phyloP scores from a whole-genome alignment of 2,113 vertebrate genomes.

The Pagrus major region DNA sequence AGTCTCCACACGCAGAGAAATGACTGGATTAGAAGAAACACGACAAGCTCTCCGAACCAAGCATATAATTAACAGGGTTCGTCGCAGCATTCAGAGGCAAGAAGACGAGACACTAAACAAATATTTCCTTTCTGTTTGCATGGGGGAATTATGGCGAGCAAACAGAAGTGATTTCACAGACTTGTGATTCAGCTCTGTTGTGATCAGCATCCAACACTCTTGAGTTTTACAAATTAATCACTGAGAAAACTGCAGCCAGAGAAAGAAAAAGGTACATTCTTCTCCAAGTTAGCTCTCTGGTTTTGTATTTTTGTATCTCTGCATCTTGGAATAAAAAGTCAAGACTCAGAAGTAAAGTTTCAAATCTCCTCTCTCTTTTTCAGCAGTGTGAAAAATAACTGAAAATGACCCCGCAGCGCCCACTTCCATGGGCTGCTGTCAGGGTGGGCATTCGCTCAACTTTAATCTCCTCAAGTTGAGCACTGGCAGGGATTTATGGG shows the following conservation, averaged over 20 bases:
- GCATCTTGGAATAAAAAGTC: neutral
- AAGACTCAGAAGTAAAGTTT: neutral
- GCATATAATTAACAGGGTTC: conserved; percentile 47
- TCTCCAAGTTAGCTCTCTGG: neutral
- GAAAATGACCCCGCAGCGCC: conserved; percentile 7
- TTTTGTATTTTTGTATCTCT: neutral
- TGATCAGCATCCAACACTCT: conserved; percentile 7
- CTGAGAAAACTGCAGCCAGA: neutral
- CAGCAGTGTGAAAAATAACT: neutral
- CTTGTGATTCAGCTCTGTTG: conserved; percentile 20
- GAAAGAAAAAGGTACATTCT: neutral
- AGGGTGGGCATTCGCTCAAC: conserved; percentile 48
- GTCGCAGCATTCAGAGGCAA: neutral
- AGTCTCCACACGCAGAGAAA: neutral
- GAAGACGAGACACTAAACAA: conserved; percentile 32
- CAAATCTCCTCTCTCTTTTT: neutral
- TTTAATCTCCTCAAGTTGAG: conserved; percentile 71
- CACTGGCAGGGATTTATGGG: conserved; percentile 63
- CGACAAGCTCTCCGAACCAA: conserved; percentile 33
- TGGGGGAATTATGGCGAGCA: neutral
- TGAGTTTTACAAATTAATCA: conserved; percentile 5
- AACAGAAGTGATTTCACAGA: conserved; percentile 45
- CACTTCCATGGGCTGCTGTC: conserved; percentile 20
- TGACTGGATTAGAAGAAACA: conserved; percentile 19
- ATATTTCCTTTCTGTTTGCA: conserved; percentile 25